Conservation (phyloP, 2,888 invertebrate species). For the Phytoseiulus persimilis region DNA sequence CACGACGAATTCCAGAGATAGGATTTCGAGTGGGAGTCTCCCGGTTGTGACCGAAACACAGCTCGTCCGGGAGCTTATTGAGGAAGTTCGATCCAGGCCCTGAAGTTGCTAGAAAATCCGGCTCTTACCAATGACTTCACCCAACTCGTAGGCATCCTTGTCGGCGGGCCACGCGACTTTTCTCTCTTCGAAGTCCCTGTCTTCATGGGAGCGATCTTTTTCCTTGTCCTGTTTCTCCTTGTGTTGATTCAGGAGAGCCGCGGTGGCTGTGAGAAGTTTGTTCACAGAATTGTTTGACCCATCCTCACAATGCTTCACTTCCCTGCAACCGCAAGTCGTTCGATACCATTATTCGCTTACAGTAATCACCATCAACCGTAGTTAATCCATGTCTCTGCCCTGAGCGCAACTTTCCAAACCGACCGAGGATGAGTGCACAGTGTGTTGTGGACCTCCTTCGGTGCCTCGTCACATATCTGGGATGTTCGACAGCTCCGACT, state of each 20-base stretch:
- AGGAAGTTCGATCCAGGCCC: too few relatives aligned
- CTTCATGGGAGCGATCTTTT: background rate
- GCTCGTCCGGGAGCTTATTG: too few relatives aligned
- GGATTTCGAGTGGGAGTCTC: too few relatives aligned
- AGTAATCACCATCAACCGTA: too few relatives aligned
- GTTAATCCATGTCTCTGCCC: background rate
- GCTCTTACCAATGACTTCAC: constrained; percentile 77
- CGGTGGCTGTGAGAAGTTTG: constrained; percentile 33
- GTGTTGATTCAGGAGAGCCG: constrained; percentile 26
- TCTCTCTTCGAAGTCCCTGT: constrained; percentile 44
- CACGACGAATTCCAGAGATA: too few relatives aligned
- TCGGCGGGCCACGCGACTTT: constrained; percentile 67
- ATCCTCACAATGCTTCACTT: constrained; percentile 31
- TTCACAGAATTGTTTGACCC: constrained; percentile 31
- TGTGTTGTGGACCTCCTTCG: too few relatives aligned
- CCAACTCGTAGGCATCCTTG: constrained; percentile 81
- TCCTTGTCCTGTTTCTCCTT: constrained; percentile 35
- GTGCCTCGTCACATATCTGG: too few relatives aligned
- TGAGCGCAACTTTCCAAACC: too few relatives aligned
- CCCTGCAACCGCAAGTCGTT: background rate
- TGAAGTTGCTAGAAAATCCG: too few relatives aligned
- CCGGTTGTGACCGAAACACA: too few relatives aligned
- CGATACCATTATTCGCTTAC: background rate
- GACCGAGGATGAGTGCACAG: too few relatives aligned
- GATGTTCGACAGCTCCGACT: too few relatives aligned